Percentiles rank a stretch among this genome's conserved stretches.
Conservation (phyloP, 2,888 invertebrate genomes). For the Stegana nigrithorax region DNA sequence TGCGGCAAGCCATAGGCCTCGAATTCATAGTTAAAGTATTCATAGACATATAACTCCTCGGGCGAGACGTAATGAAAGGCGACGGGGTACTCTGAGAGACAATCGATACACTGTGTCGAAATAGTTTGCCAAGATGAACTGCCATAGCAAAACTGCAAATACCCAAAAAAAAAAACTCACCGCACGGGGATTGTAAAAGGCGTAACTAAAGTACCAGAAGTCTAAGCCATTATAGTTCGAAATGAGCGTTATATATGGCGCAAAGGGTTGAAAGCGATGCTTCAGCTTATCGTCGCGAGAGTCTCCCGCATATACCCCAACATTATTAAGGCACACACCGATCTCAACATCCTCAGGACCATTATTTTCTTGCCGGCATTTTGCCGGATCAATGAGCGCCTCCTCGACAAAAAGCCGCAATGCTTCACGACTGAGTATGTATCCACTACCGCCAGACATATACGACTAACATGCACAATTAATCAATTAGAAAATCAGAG, state of each 20-base stretch:
- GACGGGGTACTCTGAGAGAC: conserved; percentile 92
- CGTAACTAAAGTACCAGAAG: conserved; percentile 91
- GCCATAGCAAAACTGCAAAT: too few species aligned
- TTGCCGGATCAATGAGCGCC: conserved; percentile 75
- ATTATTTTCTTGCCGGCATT: conserved; percentile 70
- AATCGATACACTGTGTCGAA: conserved; percentile 70
- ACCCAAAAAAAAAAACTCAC: conserved; percentile 46
- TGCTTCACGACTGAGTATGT: conserved; percentile 85
- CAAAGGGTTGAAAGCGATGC: conserved; percentile 94
- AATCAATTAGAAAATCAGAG: too few species aligned
- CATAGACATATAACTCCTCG: conserved; percentile 40
- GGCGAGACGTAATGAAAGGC: conserved; percentile 89
- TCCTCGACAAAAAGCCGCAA: conserved; percentile 79
- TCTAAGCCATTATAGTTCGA: conserved; percentile 81
- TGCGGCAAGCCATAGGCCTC: conserved; percentile 28
- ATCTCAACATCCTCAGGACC: conserved; percentile 54
- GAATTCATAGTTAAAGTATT: conserved; percentile 42
- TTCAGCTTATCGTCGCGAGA: conserved; percentile 84
- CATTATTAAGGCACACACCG: conserved; percentile 80
- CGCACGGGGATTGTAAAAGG: conserved; percentile 87
- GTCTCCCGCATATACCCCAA: conserved; percentile 89
- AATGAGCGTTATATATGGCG: conserved; percentile 90
- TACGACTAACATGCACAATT: conserved; percentile 80
- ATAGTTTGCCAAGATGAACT: too few species aligned
- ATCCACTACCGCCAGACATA: conserved; percentile 92